Base-by-base conservation (phyloP, 2,113 vertebrate species). In the Poeciliopsis turrubarensis region DNA sequence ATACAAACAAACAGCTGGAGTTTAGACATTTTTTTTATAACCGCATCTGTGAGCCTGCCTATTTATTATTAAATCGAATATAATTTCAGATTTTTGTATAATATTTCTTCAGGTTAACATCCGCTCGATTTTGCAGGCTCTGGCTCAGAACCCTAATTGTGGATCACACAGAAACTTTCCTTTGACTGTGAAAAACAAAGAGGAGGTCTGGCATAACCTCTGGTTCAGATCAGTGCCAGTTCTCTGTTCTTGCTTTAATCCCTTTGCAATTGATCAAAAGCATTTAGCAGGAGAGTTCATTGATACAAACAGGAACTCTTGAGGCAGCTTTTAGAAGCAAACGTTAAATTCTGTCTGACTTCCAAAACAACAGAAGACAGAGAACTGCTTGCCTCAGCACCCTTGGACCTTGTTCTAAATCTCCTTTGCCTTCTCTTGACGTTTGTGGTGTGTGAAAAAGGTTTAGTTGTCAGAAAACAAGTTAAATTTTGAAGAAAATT, bases 291-390 rank as follows among this genome's bases (percentile, higher is more conserved):
- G 11, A 37, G 54, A n/a, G 70, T 80, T 79, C 60, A 67, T n/a
- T 68, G 17, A 27, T 9, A 31, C 27, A 64, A 60, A 79, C 65
- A 81, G 81, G 66, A 64, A 77, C 60, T 65, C 17, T 73, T 65
- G 70, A 76, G 70, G 54, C 29, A 39, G 29, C 65, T 73, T 34
- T 39, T 26, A 37, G 32, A 77, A 61, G 25, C 64, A 34, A 4
- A 75, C 13, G 70, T 86, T 86, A 54, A 87, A 73, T 34, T 70
- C 61, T 72, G 80, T 68, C 76, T 34, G 34, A 72, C 37, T 86
- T 63, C 15, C 11, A 87, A 82, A 79, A 17, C 60, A 29, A 81
- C 47, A 30, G 34, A 60, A 74, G 69, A 75, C 30, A 5, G 2
- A 14, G 26, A 31, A 15, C 27, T 19, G 15, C 54, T 60, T 77